These are phyloP conservation scores for Hermodice carunculata DNA, from an alignment of 2,888 invertebrate species.

Conservation along the genomic window DNA sequence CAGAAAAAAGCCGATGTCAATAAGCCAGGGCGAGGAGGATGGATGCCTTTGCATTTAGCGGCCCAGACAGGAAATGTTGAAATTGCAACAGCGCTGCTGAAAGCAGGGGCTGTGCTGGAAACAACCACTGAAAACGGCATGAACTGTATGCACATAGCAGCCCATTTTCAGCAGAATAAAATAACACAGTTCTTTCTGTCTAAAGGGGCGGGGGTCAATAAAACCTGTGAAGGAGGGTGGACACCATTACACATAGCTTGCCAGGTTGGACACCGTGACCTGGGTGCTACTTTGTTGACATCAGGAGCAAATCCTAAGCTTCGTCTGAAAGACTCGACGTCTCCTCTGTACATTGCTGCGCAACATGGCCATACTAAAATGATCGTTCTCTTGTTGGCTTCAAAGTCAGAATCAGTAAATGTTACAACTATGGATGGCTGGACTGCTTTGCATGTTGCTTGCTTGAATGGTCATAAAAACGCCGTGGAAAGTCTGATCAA, in stretches of 20 bases:
- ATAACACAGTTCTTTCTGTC: slow-evolving; percentile 12
- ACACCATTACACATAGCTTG: slow-evolving; percentile 21
- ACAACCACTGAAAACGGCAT: slow-evolving; percentile 8
- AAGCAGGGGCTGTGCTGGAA: slow-evolving; percentile 1
- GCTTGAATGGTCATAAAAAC: slow-evolving; percentile 17
- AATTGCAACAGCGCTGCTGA: neutral
- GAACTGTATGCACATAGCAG: slow-evolving; percentile 18
- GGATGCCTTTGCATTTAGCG: slow-evolving; percentile 22
- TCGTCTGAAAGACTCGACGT: neutral
- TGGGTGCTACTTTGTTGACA: slow-evolving; percentile 6
- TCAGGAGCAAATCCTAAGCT: neutral
- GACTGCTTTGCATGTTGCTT: slow-evolving; percentile 31
- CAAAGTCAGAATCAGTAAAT: slow-evolving; percentile 8
- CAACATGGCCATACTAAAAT: slow-evolving; percentile 20
- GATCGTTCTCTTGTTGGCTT: slow-evolving; percentile 16
- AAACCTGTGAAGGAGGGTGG: slow-evolving; percentile 14
- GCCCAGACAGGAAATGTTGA: slow-evolving; percentile 4
- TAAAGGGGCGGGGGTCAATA: slow-evolving; percentile 2
- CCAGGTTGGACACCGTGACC: slow-evolving; percentile 9
- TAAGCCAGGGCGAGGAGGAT: neutral
- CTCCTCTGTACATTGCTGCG: slow-evolving; percentile 31
- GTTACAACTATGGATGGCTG: slow-evolving; percentile 9
- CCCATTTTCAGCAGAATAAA: neutral
- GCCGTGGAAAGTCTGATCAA: slow-evolving; percentile 20
- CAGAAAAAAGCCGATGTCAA: slow-evolving; percentile 21